These are phyloP conservation scores for Wiebesia pumilae DNA, from an alignment of 1,140 invertebrate genomes.

Conservation along the genomic window DNA sequence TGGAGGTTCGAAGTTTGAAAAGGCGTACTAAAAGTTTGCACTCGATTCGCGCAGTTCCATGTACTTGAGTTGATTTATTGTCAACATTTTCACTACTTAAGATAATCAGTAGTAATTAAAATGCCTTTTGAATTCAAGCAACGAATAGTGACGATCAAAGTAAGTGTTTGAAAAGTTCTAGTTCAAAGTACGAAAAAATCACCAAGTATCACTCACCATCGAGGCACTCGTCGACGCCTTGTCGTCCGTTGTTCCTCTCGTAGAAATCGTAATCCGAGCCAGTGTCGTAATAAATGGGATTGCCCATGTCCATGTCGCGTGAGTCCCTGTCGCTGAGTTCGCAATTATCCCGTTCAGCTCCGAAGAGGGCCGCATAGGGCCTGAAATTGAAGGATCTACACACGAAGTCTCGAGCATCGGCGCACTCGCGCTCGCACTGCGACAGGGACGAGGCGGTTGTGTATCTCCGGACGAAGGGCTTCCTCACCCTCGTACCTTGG, in stretches of 20 bases:
- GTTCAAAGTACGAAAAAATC: background rate
- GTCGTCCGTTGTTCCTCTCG: slow-evolving; percentile 83
- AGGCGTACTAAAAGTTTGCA: no score
- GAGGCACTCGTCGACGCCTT: slow-evolving; percentile 83
- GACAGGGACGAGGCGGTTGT: slow-evolving; percentile 82
- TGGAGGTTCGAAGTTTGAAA: no score
- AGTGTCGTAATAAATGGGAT: slow-evolving; percentile 88
- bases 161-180: no score
- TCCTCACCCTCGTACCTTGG: slow-evolving; percentile 83
- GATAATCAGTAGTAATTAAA: no score
- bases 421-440: slow-evolving; percentile 88
- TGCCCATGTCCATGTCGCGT: slow-evolving; percentile 87
- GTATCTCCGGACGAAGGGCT: slow-evolving; percentile 85
- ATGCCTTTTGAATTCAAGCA: background rate
- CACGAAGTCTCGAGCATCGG: slow-evolving; percentile 88
- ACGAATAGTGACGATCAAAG: background rate
- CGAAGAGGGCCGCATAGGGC: slow-evolving; percentile 77
- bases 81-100: no score
- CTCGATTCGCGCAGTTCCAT: no score
- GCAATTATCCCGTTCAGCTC: slow-evolving; percentile 87
- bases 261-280: slow-evolving; percentile 91
- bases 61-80: no score
- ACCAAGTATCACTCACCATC: slow-evolving; percentile 79
- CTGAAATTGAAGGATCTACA: slow-evolving; percentile 91
- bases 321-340: slow-evolving; percentile 91